phyloP scores from a whole-genome alignment of 2,888 invertebrate genomes.

The Phaonia tiefii region DNA sequence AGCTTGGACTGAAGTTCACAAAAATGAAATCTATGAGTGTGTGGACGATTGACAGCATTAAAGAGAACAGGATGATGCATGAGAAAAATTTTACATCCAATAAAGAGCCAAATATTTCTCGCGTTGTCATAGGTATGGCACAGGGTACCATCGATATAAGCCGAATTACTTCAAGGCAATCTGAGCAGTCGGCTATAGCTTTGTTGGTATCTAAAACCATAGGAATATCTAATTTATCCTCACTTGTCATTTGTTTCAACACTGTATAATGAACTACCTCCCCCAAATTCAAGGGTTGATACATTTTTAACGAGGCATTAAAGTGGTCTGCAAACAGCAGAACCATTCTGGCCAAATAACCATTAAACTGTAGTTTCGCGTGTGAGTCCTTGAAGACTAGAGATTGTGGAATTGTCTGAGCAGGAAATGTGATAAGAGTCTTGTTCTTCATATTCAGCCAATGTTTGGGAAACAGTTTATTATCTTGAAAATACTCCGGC shows the following conservation, averaged over 20 bases:
- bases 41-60: slow-evolving; percentile 39
- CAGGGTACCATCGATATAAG: slow-evolving; percentile 57
- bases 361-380: slow-evolving; percentile 59
- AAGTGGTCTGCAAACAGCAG: slow-evolving; percentile 64
- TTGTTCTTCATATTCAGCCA: slow-evolving; percentile 43
- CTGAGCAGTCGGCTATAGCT: not conserved
- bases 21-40: slow-evolving; percentile 39
- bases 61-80: not conserved
- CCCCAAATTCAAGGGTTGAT: not conserved
- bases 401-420: slow-evolving; percentile 69
- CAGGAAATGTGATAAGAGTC: slow-evolving; percentile 67
- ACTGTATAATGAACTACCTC: not conserved
- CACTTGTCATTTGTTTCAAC: slow-evolving; percentile 5
- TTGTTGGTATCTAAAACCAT: not conserved
- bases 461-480: slow-evolving; percentile 11
- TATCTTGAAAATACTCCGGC: not conserved
- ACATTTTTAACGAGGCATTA: slow-evolving; percentile 68
- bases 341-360: slow-evolving; percentile 68
- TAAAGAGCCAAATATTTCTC: slow-evolving; percentile 16
- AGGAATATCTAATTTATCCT: slow-evolving; percentile 32
- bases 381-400: slow-evolving; percentile 61
- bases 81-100: slow-evolving; percentile 24
- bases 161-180: slow-evolving; percentile 15
- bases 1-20: not conserved
- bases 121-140: slow-evolving; percentile 24